Evolutionary conservation across 2,888 invertebrate genomes (phyloP).

Genomic region (Drosophila paucipuncta): DNA sequence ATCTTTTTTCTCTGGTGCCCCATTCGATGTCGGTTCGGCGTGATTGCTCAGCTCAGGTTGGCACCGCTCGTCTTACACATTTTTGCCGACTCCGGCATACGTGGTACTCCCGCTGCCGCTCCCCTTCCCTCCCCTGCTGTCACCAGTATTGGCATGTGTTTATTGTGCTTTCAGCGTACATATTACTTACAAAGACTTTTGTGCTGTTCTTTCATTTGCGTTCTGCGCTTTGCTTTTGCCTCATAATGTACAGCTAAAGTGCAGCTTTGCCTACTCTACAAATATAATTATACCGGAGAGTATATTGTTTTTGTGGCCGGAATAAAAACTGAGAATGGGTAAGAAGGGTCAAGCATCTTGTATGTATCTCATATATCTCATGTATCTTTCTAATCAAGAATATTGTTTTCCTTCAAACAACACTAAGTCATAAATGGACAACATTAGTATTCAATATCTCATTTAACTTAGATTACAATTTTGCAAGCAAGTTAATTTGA

Average conservation of each 20-base stretch:
- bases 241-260: slow-evolving; percentile 59
- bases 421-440: too few relatives aligned
- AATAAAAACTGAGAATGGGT: too few relatives aligned
- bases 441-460: too few relatives aligned
- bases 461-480: too few relatives aligned
- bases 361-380: too few relatives aligned
- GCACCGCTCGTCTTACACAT: slow-evolving; percentile 46
- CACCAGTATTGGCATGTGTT: slow-evolving; percentile 35
- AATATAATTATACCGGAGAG: not conserved
- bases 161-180: slow-evolving; percentile 73
- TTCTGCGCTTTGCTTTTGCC: slow-evolving; percentile 42
- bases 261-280: slow-evolving; percentile 53
- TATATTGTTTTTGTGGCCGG: slow-evolving; percentile 1
- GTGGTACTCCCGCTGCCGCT: not conserved
- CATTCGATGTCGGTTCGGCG: slow-evolving; percentile 60
- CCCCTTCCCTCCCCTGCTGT: not conserved
- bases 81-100: slow-evolving; percentile 50
- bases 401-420: not conserved
- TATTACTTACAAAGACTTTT: slow-evolving; percentile 75
- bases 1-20: slow-evolving; percentile 48
- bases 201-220: slow-evolving; percentile 61
- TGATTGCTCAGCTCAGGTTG: slow-evolving; percentile 75
- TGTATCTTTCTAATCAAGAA: too few relatives aligned
- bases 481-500: not conserved
- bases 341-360: too few relatives aligned